Conservation (phyloP, 2,113 vertebrate species). For the Embiotoca jacksoni region DNA sequence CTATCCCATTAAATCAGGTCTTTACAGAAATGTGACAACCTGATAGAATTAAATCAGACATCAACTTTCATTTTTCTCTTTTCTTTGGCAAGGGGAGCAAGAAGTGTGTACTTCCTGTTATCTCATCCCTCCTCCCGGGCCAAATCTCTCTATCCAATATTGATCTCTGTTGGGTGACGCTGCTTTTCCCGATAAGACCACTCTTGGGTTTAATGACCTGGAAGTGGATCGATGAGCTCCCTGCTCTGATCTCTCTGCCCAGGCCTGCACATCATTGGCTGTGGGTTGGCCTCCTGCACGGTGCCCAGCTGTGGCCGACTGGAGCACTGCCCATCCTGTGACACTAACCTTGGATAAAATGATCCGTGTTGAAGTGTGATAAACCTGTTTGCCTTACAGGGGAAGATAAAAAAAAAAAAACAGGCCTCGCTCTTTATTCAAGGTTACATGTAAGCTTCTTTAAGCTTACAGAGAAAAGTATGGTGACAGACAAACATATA, state of each 20-base stretch:
- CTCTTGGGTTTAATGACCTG: constrained; percentile 80
- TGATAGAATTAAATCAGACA: constrained; percentile 16
- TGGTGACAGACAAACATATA: no score
- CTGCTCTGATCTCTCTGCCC: constrained; percentile 60
- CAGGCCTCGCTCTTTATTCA: constrained; percentile 5
- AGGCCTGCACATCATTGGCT: constrained; percentile 35
- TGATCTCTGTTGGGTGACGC: constrained; percentile 74
- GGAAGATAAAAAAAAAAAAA: constrained; percentile 12
- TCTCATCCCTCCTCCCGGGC: constrained; percentile 39
- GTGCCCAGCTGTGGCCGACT: constrained; percentile 42
- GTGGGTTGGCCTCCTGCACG: constrained; percentile 29
- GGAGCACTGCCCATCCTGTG: constrained; percentile 30
- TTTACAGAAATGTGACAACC: constrained; percentile 26
- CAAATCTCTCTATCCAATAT: constrained; percentile 72
- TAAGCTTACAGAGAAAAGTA: constrained; percentile 13
- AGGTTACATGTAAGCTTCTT: constrained; percentile 6
- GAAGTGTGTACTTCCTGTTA: constrained; percentile 39
- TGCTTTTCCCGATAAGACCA: constrained; percentile 66
- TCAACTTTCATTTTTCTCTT: constrained; percentile 40
- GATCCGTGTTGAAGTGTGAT: constrained; percentile 37
- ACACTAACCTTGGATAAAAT: constrained; percentile 44
- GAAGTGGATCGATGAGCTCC: constrained; percentile 75
- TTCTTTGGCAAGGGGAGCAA: constrained; percentile 2
- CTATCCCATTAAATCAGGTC: constrained; percentile 4
- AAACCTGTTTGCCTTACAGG: constrained; percentile 28